Base-by-base conservation (phyloP, 2,113 vertebrate genomes). In the Paramormyrops kingsleyae region DNA sequence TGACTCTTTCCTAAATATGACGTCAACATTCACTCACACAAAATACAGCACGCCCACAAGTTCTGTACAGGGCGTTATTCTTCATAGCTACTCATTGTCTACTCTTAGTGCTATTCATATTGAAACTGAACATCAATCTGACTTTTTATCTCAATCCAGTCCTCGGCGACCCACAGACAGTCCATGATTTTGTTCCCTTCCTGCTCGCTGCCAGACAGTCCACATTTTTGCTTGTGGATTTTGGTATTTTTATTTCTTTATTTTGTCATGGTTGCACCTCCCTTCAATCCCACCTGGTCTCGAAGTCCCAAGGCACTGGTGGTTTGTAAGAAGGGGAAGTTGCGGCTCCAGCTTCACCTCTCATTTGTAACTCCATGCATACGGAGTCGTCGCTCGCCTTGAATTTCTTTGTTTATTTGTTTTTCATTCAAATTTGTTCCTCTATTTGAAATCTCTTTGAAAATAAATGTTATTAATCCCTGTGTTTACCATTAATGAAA, bases 311-410 rank as follows among this genome's bases (percentile, higher is more conserved):
- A 31, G 62, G 62, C 62, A 31, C 62, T 4, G 62, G 62, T 31
- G 62, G 3, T 27, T 70, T 31, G n/a, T 31, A 31, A 12, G 24
- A 66, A n/a, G 10, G 62, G 62, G 10, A 21, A 3, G 10, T 13
- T 0, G 1, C 1, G 3, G 24, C 62, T n/a, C 62, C 59, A 0
- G n/a, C 9, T 9, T 27, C 2, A 0, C 4, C 8, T n/a, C 56
- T 66, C n/a, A 10, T 70, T 70, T 70, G 13, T 52, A 7, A 52
- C 50, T 49, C 7, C 1, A 10, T 13, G 9, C n/a, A 12, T n/a
- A 66, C 3, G 1, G n/a, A 66, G 24, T 9, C 4, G 62, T 66
- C n/a, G 62, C 62, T 66, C 24, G 3, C 2, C 59, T 66, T 12
- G n/a, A 12, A 13, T 66, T 27, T 31, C n/a, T 3, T 27, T 62